Base-by-base conservation (phyloP, 2,888 invertebrate species). In the Amphimallon solstitiale region DNA sequence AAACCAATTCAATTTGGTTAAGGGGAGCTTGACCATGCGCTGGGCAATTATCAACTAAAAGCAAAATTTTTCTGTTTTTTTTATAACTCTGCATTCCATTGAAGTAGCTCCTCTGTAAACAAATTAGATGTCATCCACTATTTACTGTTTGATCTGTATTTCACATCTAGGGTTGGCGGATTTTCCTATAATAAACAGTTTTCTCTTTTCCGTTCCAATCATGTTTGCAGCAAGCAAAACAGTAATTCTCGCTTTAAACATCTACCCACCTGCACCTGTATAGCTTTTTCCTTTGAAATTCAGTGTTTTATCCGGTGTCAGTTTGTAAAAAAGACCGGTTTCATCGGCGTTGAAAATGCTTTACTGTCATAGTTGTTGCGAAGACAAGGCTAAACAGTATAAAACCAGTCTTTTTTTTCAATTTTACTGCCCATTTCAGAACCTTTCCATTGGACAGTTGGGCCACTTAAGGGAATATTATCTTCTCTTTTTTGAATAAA, bases 101-200 rank as follows among this genome's bases (percentile, higher is more conserved):
- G n/a, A n/a, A n/a, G n/a, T n/a, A n/a, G n/a, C n/a, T n/a, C n/a
- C n/a, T n/a, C n/a, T n/a, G n/a, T n/a, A n/a, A n/a, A n/a, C n/a
- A n/a, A n/a, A n/a, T n/a, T n/a, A n/a, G n/a, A 5, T 23, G 2
- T 5, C 23, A 23, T 23, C 23, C 5, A 5, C 5, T 4, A 4
- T 23, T 23, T 23, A 23, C 23, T 23, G 5, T 2, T 23, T 4
- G 23, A 4, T 5, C 23, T 23, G 23, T 23, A 4, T 23, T 23
- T 23, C 2, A 66, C 76, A 78, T 14, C 74, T 56, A 4, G 72
- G 73, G 5, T 68, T 71, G 66, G 64, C 61, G 46, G 67, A 45
- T 66, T 74, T 74, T 43, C 72, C 75, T n/a, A 75, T 76, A 9
- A 74, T 69, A 9, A 77, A 45, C 15, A 73, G 49, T 60, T 72